Base-by-base conservation (phyloP, 1,140 invertebrate species). In the Thaumetopoea pityocampa region DNA sequence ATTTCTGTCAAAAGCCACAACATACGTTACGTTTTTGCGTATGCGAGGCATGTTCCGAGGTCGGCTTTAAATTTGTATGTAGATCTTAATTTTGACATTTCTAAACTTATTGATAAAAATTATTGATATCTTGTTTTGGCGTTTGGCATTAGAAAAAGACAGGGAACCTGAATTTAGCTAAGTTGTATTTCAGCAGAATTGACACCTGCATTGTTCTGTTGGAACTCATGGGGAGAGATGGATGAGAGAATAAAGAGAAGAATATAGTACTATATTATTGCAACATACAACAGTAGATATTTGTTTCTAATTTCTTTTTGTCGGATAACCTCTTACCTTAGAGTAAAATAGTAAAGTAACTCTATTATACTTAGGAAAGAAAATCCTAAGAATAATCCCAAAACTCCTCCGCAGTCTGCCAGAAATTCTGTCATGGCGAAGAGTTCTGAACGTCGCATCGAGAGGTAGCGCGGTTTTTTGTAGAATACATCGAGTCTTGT, bases 321-420 rank as follows among this genome's bases (percentile, higher is more conserved):
- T 24, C 9, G 7, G 8, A 32, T 30, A 2, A 33, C n/a, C 9
- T 26, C 2, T 14, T 24, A 44, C 48, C 48, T 51, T 1, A 51
- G 16, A 2, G 48, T 40, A 7, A 51, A 6, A 9, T 38, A 51
- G 7, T 51, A 51, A 8, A 51, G 11, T 7, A 51, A 28, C 7
- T 51, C 48, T 3, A 51, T 19, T 6, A 51, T 20, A 11, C 48
- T 51, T 6, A 51, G 24, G 14, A 51, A 38, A 3, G 48, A 51
- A 5, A 51, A 51, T 1, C 48, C 40, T 1, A 51, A 19, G 24
- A 44, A 51, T 12, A 51, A 15, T 1, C 48, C 48, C 3, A 51
- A 23, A 1, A 51, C 27, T 3, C 48, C 48, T 10, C 48, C 48
- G 9, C 32, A 32, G 23, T 51, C 40, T 8, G 48, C 23, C 3